A percentile compares a stretch with the other conserved stretches of the same genome.
Evolutionary conservation across 2,797 vertebrate genomes (phyloP).

Genomic region (Falco peregrinus): DNA sequence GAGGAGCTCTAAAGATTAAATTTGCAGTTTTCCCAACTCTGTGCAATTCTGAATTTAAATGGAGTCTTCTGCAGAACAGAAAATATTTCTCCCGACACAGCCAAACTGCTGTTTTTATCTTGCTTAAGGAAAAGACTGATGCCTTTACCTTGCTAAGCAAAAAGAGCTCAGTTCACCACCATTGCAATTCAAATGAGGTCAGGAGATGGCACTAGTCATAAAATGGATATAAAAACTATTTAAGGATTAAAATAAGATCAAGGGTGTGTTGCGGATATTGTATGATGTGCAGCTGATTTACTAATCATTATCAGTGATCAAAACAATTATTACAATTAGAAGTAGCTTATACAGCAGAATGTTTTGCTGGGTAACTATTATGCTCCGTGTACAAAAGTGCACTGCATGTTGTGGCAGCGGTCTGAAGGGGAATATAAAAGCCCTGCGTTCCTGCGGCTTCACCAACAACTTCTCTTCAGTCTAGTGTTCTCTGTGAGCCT

Average conservation of each 20-base stretch:
- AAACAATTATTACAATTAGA: constrained; percentile 36
- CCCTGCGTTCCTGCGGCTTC: background rate
- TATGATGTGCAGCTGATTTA: background rate
- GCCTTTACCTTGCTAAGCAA: background rate
- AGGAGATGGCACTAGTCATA: background rate
- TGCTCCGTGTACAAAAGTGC: background rate
- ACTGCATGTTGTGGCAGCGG: background rate
- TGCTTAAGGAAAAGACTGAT: background rate
- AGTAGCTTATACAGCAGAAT: constrained; percentile 48
- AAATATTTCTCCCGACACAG: background rate
- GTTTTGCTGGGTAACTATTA: background rate
- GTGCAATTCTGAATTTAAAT: background rate
- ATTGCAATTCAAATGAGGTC: background rate
- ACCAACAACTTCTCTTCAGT: background rate
- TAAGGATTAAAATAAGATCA: background rate
- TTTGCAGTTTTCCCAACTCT: fast-evolving
- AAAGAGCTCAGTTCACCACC: background rate
- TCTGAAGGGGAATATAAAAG: constrained; percentile 11
- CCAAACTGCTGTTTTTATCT: background rate
- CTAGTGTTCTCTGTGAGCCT: fast-evolving
- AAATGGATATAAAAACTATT: background rate
- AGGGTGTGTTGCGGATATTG: background rate
- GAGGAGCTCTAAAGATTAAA: background rate
- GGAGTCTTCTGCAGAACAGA: background rate
- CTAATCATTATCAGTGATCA: constrained; percentile 10